Percentiles rank a stretch among this genome's conserved stretches.
Evolutionary conservation across 2,888 invertebrate species (phyloP).

Genomic region (Dasysyrphus albostriatus): DNA sequence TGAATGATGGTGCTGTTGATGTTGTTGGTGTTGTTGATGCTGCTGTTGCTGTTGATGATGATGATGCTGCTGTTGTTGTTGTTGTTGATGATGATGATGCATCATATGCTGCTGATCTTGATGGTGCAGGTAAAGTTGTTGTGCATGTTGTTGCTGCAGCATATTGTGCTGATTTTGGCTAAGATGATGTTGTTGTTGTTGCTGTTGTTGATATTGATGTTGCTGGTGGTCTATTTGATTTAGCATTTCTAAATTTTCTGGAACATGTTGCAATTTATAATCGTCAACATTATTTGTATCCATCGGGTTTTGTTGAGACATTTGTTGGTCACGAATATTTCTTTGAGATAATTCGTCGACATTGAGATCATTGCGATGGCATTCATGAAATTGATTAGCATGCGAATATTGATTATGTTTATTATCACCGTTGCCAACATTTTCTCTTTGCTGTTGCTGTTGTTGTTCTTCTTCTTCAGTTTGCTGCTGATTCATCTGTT

Average conservation of each 20-base stretch:
- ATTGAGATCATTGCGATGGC: conserved; percentile 48
- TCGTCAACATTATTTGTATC: conserved; percentile 35
- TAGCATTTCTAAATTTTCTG: conserved; percentile 49
- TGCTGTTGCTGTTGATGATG: conserved; percentile 75
- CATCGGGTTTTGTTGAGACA: conserved; percentile 40
- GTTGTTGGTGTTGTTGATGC: conserved; percentile 75
- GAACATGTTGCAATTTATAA: conserved; percentile 52
- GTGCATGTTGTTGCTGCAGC: conserved; percentile 57
- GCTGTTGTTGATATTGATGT: conserved; percentile 25
- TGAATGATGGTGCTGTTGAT: conserved; percentile 77
- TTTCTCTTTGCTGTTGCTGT: conserved; percentile 35
- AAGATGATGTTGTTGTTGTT: conserved; percentile 27
- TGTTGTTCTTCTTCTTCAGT: conserved; percentile 20
- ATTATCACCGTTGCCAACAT: conserved; percentile 6
- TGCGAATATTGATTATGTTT: conserved; percentile 51
- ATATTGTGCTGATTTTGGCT: conserved; percentile 42
- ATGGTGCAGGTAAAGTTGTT: conserved; percentile 53
- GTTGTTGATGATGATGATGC: conserved; percentile 50
- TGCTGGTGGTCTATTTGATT: conserved; percentile 80
- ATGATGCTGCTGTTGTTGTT: conserved; percentile 60
- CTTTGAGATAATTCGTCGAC: conserved; percentile 51
- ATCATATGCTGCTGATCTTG: conserved; percentile 59
- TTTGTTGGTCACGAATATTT: conserved; percentile 50
- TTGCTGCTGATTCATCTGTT: conserved; percentile 38
- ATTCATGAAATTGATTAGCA: conserved; percentile 51